Conservation (phyloP, 2,113 vertebrate genomes). For the Pygoscelis adeliae region DNA sequence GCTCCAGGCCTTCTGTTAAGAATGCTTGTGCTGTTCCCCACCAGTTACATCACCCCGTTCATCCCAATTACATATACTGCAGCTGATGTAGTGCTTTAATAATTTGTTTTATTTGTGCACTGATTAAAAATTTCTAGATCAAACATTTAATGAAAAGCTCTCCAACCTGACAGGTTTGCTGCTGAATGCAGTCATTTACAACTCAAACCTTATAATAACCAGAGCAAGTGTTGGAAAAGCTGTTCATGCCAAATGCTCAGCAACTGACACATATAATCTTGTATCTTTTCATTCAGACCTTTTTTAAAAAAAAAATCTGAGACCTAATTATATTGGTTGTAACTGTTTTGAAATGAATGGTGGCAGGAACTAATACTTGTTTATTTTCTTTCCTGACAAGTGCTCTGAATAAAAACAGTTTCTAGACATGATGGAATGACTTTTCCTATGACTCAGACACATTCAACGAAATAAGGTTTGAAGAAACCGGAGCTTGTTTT, state of each 20-base stretch:
- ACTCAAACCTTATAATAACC: conserved; percentile 53
- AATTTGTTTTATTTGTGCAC: conserved; percentile 65
- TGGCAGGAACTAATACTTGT: conserved; percentile 62
- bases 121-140: conserved; percentile 68
- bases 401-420: conserved; percentile 59
- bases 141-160: conserved; percentile 64
- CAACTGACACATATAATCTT: conserved; percentile 60
- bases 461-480: conserved; percentile 57
- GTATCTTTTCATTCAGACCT: conserved; percentile 52
- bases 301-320: neutral
- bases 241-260: conserved; percentile 63
- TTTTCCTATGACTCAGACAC: conserved; percentile 68
- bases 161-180: conserved; percentile 40
- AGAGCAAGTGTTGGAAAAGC: conserved; percentile 55
- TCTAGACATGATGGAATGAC: conserved; percentile 71
- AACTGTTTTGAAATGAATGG: conserved; percentile 62
- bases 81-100: conserved; percentile 60
- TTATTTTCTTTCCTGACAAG: conserved; percentile 72
- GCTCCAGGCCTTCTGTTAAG: conserved; percentile 46
- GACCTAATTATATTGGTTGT: conserved; percentile 51
- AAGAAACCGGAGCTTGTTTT: conserved; percentile 64
- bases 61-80: conserved; percentile 32
- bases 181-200: conserved; percentile 65
- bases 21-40: conserved; percentile 40
- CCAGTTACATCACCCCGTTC: conserved; percentile 47